Evolutionary conservation across 2,888 invertebrate genomes (phyloP), one percentile per base, ranked within the genome.

Genomic region (Chamaedrilus cognettii): DNA sequence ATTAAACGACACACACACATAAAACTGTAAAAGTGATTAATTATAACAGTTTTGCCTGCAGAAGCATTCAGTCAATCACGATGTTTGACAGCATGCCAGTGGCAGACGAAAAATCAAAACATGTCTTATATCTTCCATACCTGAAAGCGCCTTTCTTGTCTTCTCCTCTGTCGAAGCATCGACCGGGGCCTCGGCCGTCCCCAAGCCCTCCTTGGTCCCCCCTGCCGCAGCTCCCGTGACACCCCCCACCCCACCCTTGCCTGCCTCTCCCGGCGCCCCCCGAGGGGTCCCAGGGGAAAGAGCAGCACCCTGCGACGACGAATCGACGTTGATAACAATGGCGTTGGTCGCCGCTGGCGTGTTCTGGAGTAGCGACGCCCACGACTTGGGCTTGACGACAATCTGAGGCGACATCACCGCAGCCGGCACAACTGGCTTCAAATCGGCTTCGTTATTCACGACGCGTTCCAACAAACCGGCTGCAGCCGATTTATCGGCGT

Each of bases 351-450:
- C 66, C 15, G 57, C 30, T 19, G 42, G n/a, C 35, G 60, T 64
- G 32, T 66, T 64, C 15, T 58, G 51, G 64, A 71, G 64, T 7
- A 71, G 61, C 2, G 65, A 65, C 23, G 71, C 71, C 71, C 71
- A 71, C 15, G 71, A 69, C 42, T 28, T 64, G 11, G 57, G 32
- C 56, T 68, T 65, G 5, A 26, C 31, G n/a, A n/a, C n/a, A n/a
- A n/a, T n/a, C n/a, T n/a, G n/a, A n/a, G n/a, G n/a, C n/a, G n/a
- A n/a, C n/a, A n/a, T n/a, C n/a, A n/a, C n/a, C n/a, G n/a, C n/a
- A n/a, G n/a, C n/a, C n/a, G n/a, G n/a, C n/a, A n/a, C n/a, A n/a
- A n/a, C n/a, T n/a, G n/a, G n/a, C n/a, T n/a, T n/a, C n/a, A n/a
- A n/a, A n/a, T n/a, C n/a, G n/a, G n/a, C n/a, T n/a, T n/a, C n/a